Conservation (phyloP, 2,888 invertebrate species). For the Acleris cristana region DNA sequence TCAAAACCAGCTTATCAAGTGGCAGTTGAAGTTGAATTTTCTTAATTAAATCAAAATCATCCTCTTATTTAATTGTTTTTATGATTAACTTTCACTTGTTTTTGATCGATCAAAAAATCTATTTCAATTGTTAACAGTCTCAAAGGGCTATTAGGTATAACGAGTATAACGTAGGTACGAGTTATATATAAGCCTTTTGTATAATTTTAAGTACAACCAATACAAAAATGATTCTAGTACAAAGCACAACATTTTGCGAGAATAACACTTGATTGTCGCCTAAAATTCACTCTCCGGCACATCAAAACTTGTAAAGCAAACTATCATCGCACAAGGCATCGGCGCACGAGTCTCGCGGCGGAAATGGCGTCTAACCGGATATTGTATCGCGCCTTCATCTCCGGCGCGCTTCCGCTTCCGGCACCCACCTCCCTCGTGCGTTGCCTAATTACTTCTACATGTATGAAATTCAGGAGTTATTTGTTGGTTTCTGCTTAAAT, state of each 20-base stretch:
- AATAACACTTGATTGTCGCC: not conserved
- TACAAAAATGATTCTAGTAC: no score
- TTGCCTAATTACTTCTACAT: conserved; percentile 76
- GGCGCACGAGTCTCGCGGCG: conserved; percentile 77
- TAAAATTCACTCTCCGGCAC: conserved; percentile 17
- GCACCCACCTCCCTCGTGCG: conserved; percentile 65
- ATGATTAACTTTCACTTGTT: no score
- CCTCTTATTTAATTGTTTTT: no score
- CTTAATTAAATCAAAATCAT: no score
- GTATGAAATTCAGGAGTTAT: conserved; percentile 24
- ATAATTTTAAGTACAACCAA: no score
- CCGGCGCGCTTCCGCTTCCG: conserved; percentile 81
- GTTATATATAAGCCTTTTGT: no score
- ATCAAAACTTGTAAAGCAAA: conserved; percentile 22
- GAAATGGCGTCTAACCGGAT: conserved; percentile 83
- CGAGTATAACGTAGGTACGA: no score
- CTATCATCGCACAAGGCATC: conserved; percentile 49
- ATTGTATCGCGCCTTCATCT: conserved; percentile 85
- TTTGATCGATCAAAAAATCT: no score
- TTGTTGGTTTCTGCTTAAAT: not conserved
- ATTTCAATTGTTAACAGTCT: no score
- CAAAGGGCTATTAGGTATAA: no score
- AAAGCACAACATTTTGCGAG: not conserved
- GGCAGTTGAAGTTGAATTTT: no score
- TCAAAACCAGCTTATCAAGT: no score